Evolutionary conservation across 1,140 invertebrate species (phyloP), one percentile per base, ranked within the genome.

Genomic region (Cyclargus thomasi): DNA sequence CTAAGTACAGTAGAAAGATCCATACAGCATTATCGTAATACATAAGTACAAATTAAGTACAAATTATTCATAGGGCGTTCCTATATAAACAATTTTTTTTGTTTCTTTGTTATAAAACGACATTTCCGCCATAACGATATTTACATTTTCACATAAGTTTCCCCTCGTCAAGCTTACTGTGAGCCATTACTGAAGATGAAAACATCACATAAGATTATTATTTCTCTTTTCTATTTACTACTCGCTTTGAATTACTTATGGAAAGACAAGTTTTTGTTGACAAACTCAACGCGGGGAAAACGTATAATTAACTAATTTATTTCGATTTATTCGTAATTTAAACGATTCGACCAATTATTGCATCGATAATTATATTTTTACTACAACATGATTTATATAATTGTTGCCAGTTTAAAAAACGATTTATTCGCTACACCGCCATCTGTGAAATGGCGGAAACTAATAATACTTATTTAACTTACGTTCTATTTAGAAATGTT

Each of bases 71-170:
- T 20, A 64, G 63, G 17, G 63, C 36, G 35, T 36, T n/a, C 63
- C 35, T 22, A 57, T 59, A 16, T 20, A 62, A n/a, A 64, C 11
- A 64, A 64, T 18, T 8, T 3, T 4, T n/a, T 3, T 29, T 29
- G 2, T 29, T 11, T 39, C 1, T 63, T 67, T 63, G 64, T 53
- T 68, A 68, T 39, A 63, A 68, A 53, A 68, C 53, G 62, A 62
- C 29, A 63, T 29, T 23, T 63, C 53, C 8, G 21, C 21, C 21
- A 20, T 53, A 11, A 55, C n/a, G 35, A 55, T 66, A 35, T 66
- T 35, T 36, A 66, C 64, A 66, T 11, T 18, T 17, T 66, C 18
- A 18, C 53, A 18, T 17, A 55, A 55, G 1, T 53, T 53, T 4
- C 0, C 14, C 16, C 1, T 10, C 47, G n/a, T 17, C n/a, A 18